Conservation (phyloP, 2,113 vertebrate genomes). For the Lepus timidus region DNA sequence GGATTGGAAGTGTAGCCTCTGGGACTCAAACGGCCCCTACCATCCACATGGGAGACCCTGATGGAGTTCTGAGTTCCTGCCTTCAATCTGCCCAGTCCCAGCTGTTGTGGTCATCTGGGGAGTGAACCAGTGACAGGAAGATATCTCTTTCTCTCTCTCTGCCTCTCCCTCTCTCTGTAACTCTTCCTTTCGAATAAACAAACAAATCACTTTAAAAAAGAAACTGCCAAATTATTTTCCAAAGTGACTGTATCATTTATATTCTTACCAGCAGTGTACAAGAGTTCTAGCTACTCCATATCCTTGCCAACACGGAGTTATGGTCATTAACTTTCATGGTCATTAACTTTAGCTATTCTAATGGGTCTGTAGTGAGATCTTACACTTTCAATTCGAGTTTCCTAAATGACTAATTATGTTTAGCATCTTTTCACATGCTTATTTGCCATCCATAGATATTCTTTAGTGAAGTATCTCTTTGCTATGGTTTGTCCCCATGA, state of each 20-base stretch:
- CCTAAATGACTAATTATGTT: background rate
- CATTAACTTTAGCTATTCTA: background rate
- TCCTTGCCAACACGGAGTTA: background rate
- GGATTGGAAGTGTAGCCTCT: too few relatives aligned
- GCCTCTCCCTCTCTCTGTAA: too few relatives aligned
- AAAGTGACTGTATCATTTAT: background rate
- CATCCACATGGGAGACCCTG: too few relatives aligned
- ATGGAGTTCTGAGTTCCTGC: too few relatives aligned
- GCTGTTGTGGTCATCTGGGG: too few relatives aligned
- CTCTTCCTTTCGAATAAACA: too few relatives aligned
- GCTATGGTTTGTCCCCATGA: too few relatives aligned
- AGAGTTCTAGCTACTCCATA: background rate
- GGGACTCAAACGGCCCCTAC: too few relatives aligned
- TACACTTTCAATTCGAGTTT: constrained; percentile 30
- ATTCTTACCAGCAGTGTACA: background rate
- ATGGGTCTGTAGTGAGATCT: background rate
- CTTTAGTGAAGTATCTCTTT: background rate
- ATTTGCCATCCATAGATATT: background rate
- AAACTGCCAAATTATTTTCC: background rate
- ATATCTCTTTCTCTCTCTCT: too few relatives aligned
- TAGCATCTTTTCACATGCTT: background rate
- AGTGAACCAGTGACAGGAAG: too few relatives aligned
- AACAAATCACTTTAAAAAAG: background rate
- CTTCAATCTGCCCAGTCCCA: too few relatives aligned
- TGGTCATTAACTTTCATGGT: background rate